phyloP scores from a whole-genome alignment of 2,113 vertebrate genomes.

The Todiramphus saurophagus region DNA sequence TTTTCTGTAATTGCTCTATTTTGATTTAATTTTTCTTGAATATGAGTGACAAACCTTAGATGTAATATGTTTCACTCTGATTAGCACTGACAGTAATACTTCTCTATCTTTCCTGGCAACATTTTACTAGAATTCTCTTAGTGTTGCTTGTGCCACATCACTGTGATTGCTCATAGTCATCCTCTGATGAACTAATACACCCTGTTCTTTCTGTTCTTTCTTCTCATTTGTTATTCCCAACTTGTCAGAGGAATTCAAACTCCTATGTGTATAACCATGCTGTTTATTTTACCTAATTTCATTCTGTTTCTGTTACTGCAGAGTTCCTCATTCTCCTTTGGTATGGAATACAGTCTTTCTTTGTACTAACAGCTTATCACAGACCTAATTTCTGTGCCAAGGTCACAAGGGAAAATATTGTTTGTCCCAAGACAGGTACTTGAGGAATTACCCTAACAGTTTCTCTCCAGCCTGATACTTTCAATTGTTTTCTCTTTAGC shows the following conservation, averaged over 20 bases:
- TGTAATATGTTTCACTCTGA: neutral
- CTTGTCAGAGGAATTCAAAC: neutral
- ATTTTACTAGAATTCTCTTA: neutral
- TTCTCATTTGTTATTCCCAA: conserved; percentile 2
- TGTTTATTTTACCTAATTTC: neutral
- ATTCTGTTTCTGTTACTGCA: neutral
- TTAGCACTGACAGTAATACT: neutral
- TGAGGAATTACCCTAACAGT: neutral
- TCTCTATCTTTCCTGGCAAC: neutral
- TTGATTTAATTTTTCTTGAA: neutral
- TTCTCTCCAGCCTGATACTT: neutral
- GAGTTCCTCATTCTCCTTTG: neutral
- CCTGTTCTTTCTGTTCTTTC: conserved; percentile 28
- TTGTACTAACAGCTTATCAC: neutral
- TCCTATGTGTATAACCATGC: neutral
- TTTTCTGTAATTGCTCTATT: neutral
- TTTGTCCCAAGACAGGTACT: neutral
- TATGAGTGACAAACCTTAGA: neutral
- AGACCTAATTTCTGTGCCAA: neutral
- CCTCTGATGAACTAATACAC: neutral
- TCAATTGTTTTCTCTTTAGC: neutral
- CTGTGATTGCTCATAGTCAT: conserved; percentile 26
- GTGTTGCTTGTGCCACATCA: neutral
- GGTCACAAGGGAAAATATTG: neutral
- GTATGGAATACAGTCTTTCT: neutral